Evolutionary conservation across 1,140 invertebrate genomes (phyloP).

Genomic region (Drosophila virilis): DNA sequence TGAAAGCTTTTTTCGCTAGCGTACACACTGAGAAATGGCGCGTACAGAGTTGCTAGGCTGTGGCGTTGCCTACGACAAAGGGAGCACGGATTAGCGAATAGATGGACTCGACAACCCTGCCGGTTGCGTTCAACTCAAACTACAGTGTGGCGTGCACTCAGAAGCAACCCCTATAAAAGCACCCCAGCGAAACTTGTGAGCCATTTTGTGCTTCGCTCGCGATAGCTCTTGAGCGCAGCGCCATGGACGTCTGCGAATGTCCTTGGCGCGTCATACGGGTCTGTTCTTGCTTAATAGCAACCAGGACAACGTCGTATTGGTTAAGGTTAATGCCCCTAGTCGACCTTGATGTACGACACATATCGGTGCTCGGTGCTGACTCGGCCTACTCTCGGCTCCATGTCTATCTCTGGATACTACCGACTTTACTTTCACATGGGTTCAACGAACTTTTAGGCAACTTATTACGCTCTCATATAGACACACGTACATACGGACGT

Average conservation of each 20-base stretch:
- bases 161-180: slow-evolving; percentile 69
- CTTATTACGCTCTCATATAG: slow-evolving; percentile 62
- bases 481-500: slow-evolving; percentile 1
- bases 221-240: slow-evolving; percentile 58
- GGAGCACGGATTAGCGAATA: not conserved
- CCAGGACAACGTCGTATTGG: slow-evolving; percentile 70
- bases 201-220: slow-evolving; percentile 53
- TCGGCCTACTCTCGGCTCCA: slow-evolving; percentile 47
- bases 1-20: slow-evolving; percentile 55
- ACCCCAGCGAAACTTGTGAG: slow-evolving; percentile 67
- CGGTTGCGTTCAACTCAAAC: slow-evolving; percentile 62
- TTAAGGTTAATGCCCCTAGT: slow-evolving; percentile 81
- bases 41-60: slow-evolving; percentile 48
- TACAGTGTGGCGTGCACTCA: slow-evolving; percentile 38
- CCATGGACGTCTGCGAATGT: slow-evolving; percentile 50
- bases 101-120: slow-evolving; percentile 46
- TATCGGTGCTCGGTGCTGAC: slow-evolving; percentile 62
- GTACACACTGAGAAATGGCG: slow-evolving; percentile 43
- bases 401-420: slow-evolving; percentile 32
- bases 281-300: slow-evolving; percentile 45
- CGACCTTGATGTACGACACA: slow-evolving; percentile 83
- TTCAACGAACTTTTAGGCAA: slow-evolving; percentile 78
- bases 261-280: slow-evolving; percentile 64
- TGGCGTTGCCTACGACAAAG: not conserved
- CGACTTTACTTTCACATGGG: slow-evolving; percentile 65